Evolutionary conservation across 2,888 invertebrate genomes (phyloP).

Genomic region (Euspilapteryx auroguttella): DNA sequence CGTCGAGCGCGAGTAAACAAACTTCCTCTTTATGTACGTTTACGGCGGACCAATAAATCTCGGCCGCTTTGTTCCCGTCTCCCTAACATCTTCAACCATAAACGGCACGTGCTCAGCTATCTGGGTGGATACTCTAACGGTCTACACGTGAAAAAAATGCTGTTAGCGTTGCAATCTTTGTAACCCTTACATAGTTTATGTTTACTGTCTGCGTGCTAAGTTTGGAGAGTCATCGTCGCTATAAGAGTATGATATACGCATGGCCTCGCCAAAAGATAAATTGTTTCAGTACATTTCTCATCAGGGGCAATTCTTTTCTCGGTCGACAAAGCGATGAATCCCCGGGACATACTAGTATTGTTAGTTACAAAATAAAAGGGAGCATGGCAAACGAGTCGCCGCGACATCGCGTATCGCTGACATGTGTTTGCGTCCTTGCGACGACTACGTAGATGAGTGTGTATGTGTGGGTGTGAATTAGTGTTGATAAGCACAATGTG

Average conservation of each 20-base stretch:
- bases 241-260: no score
- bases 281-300: constrained; percentile 51
- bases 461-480: constrained; percentile 37
- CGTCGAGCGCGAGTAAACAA: constrained; percentile 28
- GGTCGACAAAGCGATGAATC: constrained; percentile 42
- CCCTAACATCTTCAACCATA: constrained; percentile 38
- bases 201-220: no score
- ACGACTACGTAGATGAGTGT: constrained; percentile 12
- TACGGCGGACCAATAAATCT: constrained; percentile 41
- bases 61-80: constrained; percentile 25
- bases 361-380: constrained; percentile 45
- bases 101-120: constrained; percentile 41
- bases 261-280: constrained; percentile 38
- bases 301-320: constrained; percentile 42
- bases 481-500: constrained; percentile 43
- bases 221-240: no score
- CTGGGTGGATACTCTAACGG: constrained; percentile 38
- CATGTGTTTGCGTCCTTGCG: constrained; percentile 15
- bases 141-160: constrained; percentile 32
- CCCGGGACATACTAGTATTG: constrained; percentile 35
- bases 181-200: constrained; percentile 20
- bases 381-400: constrained; percentile 21
- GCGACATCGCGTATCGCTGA: constrained; percentile 24
- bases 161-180: constrained; percentile 23
- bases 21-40: constrained; percentile 32